Base-by-base conservation (phyloP, 2,113 vertebrate species). In the Varanus komodoensis region DNA sequence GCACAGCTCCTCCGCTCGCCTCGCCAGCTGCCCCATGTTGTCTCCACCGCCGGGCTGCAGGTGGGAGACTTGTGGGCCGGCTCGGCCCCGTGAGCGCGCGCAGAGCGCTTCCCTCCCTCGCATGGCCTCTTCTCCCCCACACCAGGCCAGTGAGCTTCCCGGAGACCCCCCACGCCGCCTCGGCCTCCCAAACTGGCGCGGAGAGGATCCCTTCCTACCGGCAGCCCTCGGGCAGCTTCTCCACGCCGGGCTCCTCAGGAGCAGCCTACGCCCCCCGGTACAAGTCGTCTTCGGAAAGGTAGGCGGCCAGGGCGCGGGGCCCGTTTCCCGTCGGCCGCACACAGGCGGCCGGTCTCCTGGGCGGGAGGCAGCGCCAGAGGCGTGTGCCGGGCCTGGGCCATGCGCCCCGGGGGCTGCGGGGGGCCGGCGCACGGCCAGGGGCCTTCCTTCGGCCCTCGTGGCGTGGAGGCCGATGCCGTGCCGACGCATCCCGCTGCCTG, bases 191-290 rank as follows among this genome's bases (percentile, higher is more conserved):
- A 89, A 97, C 96, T 25, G 98, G 97, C 80, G 94, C 96, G 5
- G 98, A 99, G 93, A 96, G 98, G 96, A 86, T 88, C 25, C 95
- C 97, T 92, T 95, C 98, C 17, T 98, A 98, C 96, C 97, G 98
- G 69, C 99, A 99, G 92, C 97, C 98, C 79, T 98, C 98, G 0
- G 98, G 98, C 92, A 99, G 98, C 93, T 99, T 99, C 97, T 99
- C 98, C 15, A 96, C 97, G 0, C 97, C 98, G 0, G 91, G 95
- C 27, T 95, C 97, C 0, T 94, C 96, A 14, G 93, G 96, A 69
- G 1, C 67, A 0, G 2, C 89, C 85, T 98, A 98, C 75, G 64
- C 97, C 23, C 97, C 97, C 27, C 97, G 98, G 85, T 98, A 98
- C 94, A 99, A 99, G 94, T 97, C 97, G 29, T 97, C 98, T 1